These are phyloP conservation scores for Stegophylla sp. DNA, from an alignment of 2,888 invertebrate genomes.

Conservation along the genomic window DNA sequence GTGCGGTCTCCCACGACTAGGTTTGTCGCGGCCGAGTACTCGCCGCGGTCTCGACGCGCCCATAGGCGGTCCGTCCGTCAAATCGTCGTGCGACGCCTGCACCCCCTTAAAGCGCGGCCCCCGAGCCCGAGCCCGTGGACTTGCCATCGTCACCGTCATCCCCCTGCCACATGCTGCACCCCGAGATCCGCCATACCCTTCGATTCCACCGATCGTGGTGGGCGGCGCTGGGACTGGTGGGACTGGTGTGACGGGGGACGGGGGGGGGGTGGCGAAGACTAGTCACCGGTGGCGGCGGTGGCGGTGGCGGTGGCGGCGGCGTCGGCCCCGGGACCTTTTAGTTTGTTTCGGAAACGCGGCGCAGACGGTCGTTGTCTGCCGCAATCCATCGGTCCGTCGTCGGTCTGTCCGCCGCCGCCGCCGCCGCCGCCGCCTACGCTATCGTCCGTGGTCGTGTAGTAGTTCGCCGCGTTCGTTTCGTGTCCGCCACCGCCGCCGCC, in stretches of 20 bases:
- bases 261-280: too few relatives aligned
- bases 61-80: not conserved
- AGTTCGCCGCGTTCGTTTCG: too few relatives aligned
- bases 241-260: too few relatives aligned
- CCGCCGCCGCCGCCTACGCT: not conserved
- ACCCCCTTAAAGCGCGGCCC: too few relatives aligned
- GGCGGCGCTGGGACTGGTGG: too few relatives aligned
- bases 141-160: too few relatives aligned
- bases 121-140: too few relatives aligned
- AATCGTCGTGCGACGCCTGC: not conserved
- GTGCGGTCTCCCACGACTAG: not conserved
- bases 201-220: not conserved
- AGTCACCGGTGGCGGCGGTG: not conserved
- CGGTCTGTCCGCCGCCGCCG: not conserved
- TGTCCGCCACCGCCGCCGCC: not conserved
- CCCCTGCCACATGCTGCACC: not conserved
- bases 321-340: slow-evolving; percentile 41
- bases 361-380: slow-evolving; percentile 14
- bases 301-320: not conserved
- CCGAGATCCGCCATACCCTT: not conserved
- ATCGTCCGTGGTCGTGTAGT: not conserved
- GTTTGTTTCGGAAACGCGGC: slow-evolving; percentile 41
- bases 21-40: too few relatives aligned
- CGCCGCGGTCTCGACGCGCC: not conserved
- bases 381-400: not conserved